A percentile compares a stretch with the other conserved stretches of the same genome.
These are phyloP conservation scores for Episyrphus balteatus DNA, from an alignment of 1,140 invertebrate species.

Conservation along the genomic window DNA sequence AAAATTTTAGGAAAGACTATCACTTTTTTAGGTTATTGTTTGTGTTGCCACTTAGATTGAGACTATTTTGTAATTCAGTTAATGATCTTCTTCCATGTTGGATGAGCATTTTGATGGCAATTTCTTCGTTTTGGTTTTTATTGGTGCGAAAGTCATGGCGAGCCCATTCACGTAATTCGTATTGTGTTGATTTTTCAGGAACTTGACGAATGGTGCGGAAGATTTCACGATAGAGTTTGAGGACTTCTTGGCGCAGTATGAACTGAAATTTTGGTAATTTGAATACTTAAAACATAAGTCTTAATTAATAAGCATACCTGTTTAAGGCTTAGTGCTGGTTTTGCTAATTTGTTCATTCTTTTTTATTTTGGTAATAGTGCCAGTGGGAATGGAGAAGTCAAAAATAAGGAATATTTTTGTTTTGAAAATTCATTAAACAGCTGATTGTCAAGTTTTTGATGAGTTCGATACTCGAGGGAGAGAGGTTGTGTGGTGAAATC, in stretches of 20 bases:
- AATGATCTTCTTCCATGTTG: slow-evolving; percentile 55
- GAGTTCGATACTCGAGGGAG: too few species aligned
- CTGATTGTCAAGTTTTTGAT: too few species aligned
- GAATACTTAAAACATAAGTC: neutral
- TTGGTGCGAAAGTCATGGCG: slow-evolving; percentile 57
- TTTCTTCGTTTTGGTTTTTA: slow-evolving; percentile 53
- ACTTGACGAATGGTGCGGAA: slow-evolving; percentile 54
- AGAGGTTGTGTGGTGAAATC: too few species aligned
- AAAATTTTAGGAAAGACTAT: slow-evolving; percentile 6
- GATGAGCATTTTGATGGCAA: slow-evolving; percentile 57
- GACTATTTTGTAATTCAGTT: slow-evolving; percentile 51
- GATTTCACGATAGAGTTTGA: slow-evolving; percentile 63
- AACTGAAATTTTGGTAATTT: slow-evolving; percentile 48
- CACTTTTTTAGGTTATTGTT: neutral
- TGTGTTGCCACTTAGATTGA: slow-evolving; percentile 41
- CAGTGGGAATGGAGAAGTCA: too few species aligned
- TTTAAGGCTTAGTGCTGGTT: slow-evolving; percentile 43
- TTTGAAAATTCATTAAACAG: too few species aligned
- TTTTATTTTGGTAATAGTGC: neutral
- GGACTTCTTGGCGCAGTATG: slow-evolving; percentile 59
- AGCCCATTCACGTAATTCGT: slow-evolving; percentile 58
- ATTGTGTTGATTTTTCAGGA: slow-evolving; percentile 47
- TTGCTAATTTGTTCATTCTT: slow-evolving; percentile 39
- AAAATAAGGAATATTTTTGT: too few species aligned
- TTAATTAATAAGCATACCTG: slow-evolving; percentile 26